Evolutionary conservation across 1,140 invertebrate species (phyloP), one percentile per base, ranked within the genome.

Genomic region (Zaprionus camerounensis): DNA sequence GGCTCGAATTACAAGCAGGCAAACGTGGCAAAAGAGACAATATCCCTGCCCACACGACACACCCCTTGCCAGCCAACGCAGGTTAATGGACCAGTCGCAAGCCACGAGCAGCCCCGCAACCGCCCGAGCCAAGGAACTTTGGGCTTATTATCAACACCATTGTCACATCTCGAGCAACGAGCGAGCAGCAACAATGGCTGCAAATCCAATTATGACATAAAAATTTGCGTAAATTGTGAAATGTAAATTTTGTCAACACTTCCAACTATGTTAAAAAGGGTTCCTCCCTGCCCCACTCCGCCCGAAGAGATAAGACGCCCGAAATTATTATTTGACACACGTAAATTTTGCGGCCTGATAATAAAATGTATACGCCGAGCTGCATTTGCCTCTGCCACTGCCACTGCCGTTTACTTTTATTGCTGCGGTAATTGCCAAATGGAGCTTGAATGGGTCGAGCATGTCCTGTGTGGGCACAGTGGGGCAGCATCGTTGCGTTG

Each of bases 351-450:
- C 31, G 51, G 67, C 49, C 28, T 53, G 67, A 71, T 66, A 58
- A 59, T 71, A 71, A 71, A 76, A 70, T 38, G 79, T 77, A 41
- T 87, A 72, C 41, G 68, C 28, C n/a, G 53, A 46, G 38, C 12
- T 28, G 44, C 41, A 11, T 28, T 24, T 72, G 66, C 53, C n/a
- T 34, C 26, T n/a, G n/a, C n/a, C 53, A 5, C 53, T 20, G 83
- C 74, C 65, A 61, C 74, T 78, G 81, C 85, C 81, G 72, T 90
- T 91, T 81, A 88, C 85, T 90, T 88, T 88, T 88, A 88, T 88
- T 88, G 85, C 85, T 88, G 85, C 85, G 85, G 85, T 88, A 88
- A 88, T 88, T 88, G 85, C 78, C 86, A 88, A 88, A 88, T 88
- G 85, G 85, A 81, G 85, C 85, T 88, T 85, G 85, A 90, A 84